phyloP scores from a whole-genome alignment of 1,140 invertebrate genomes.

The Scylla paramamosain region DNA sequence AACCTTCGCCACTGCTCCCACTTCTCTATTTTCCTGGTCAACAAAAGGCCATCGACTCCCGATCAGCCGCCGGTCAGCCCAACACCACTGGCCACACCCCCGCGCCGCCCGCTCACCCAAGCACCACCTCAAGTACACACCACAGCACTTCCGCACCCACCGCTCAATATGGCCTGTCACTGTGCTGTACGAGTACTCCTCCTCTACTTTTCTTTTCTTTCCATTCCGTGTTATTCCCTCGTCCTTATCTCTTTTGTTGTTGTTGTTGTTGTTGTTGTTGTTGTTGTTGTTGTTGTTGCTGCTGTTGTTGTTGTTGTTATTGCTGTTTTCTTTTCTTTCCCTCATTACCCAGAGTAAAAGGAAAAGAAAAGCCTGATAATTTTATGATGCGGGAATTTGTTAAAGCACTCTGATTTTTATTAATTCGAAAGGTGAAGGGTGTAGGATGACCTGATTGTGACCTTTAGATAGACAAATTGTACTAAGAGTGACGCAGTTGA shows the following conservation, averaged over 20 bases:
- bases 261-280: not conserved
- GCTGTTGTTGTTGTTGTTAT: not conserved
- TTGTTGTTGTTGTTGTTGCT: not conserved
- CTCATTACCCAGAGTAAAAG: too few relatives aligned
- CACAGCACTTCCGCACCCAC: not conserved
- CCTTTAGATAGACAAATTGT: too few relatives aligned
- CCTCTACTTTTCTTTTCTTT: not conserved
- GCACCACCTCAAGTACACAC: not conserved
- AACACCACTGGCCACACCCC: not conserved
- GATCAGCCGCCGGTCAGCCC: not conserved
- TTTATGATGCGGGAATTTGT: too few relatives aligned
- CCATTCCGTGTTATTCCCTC: too few relatives aligned
- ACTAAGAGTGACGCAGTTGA: too few relatives aligned
- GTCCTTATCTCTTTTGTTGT: too few relatives aligned
- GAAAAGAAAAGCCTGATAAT: too few relatives aligned
- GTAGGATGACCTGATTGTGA: too few relatives aligned
- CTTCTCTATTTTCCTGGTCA: slow-evolving; percentile 1
- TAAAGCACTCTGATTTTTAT: too few relatives aligned
- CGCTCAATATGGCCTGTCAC: not conserved
- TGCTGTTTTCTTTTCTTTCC: not conserved
- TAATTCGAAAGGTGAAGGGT: too few relatives aligned
- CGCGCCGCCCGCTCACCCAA: not conserved
- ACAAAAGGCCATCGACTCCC: slow-evolving; percentile 18
- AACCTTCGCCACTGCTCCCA: too few relatives aligned
- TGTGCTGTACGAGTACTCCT: not conserved